Percentiles rank a stretch among this genome's conserved stretches.
These are phyloP conservation scores for Chrysotoxum bicinctum DNA, from an alignment of 2,888 invertebrate species.

Conservation along the genomic window DNA sequence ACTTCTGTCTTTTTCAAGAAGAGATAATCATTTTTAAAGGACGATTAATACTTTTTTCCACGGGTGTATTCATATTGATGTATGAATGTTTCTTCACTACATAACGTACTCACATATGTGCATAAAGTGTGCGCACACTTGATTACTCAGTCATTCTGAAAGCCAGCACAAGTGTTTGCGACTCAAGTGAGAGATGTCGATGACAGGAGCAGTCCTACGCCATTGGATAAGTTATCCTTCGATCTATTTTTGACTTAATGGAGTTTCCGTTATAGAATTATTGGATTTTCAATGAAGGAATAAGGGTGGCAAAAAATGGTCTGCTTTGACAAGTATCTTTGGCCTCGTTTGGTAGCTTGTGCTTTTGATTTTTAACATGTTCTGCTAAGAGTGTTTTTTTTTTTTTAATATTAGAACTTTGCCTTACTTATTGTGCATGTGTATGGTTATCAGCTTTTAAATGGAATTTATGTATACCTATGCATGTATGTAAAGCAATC, in stretches of 20 bases:
- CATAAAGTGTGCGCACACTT: conserved; percentile 27
- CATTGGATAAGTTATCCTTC: conserved; percentile 40
- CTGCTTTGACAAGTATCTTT: conserved; percentile 5
- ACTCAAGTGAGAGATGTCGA: conserved; percentile 40
- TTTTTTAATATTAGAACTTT: background rate
- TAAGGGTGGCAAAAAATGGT: conserved; percentile 1
- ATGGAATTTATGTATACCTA: background rate
- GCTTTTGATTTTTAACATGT: background rate
- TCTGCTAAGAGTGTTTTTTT: background rate
- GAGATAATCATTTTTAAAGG: background rate
- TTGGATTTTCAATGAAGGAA: conserved; percentile 30
- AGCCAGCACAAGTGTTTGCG: conserved; percentile 31
- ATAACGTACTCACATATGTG: background rate
- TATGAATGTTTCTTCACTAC: background rate
- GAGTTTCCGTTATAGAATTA: conserved; percentile 42
- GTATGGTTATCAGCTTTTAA: background rate
- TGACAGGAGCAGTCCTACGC: conserved; percentile 18
- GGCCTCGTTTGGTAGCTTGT: background rate
- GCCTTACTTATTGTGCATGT: background rate
- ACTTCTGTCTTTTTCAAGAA: too few species aligned
- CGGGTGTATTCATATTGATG: background rate
- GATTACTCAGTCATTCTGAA: conserved; percentile 47
- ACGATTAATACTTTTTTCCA: background rate
- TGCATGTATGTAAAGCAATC: background rate
- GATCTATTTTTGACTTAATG: conserved; percentile 51